Evolutionary conservation across 2,888 invertebrate genomes (phyloP), one percentile per base, ranked within the genome.

Genomic region (Allophyes oxyacanthae): DNA sequence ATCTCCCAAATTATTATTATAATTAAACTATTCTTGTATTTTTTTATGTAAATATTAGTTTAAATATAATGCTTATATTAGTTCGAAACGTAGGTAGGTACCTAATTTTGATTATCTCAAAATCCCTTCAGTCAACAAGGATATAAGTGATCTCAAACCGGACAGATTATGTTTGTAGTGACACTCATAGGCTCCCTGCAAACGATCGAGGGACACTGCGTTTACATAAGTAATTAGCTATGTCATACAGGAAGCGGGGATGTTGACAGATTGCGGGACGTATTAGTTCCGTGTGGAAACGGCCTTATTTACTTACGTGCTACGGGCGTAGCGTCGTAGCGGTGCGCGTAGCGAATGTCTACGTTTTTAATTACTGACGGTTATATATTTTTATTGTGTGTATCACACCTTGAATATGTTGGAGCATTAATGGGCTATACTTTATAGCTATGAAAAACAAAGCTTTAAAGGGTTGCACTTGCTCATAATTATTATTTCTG

Each of bases 161-260:
- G 52, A 66, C 75, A 75, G 75, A 82, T 79, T 78, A 82, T 84
- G 75, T 85, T 83, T 81, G 69, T 77, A 15, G 25, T 30, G 61
- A 71, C 78, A 71, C 79, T 81, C 80, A 77, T 71, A 78, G 79
- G 71, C 81, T 78, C 76, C 80, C 77, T 75, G 67, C 83, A 83
- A 84, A 84, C 82, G 75, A 66, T 61, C 83, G 77, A 85, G 83
- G 85, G 84, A 79, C 84, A 83, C 74, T 81, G 67, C 81, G 91
- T 92, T 92, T 91, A 90, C 92, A 88, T 90, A 89, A 90, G 91
- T 92, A 92, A 92, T 92, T 92, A 92, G 86, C 76, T 74, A 78
- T 80, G 83, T 83, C 78, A 82, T 82, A 83, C 80, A 78, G 73
- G 71, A 66, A 76, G 72, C 71, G 74, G 73, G 76, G 73, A 58